phyloP scores from a whole-genome alignment of 1,140 invertebrate genomes.

The Subanguina moxae region DNA sequence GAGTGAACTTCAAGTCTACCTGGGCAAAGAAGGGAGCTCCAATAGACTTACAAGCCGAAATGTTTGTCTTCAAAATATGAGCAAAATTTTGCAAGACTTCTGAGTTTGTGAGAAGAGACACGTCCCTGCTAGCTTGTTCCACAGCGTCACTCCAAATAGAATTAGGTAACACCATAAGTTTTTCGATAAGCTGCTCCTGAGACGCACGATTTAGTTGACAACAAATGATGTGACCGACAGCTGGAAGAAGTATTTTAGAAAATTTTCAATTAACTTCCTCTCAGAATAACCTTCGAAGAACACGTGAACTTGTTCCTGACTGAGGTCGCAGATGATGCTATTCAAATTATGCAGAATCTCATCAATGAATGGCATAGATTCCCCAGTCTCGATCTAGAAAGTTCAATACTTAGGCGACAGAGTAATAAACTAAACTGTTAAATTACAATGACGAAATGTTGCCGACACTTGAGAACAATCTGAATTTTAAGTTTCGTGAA shows the following conservation, averaged over 20 bases:
- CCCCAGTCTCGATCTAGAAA: conserved; percentile 79
- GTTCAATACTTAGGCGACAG: not conserved
- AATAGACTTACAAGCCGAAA: conserved; percentile 90
- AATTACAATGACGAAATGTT: conserved; percentile 79
- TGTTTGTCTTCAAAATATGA: conserved; percentile 97
- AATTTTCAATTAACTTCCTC: no score
- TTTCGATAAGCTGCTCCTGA: conserved; percentile 89
- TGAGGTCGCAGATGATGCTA: conserved; percentile 95
- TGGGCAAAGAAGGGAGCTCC: conserved; percentile 92
- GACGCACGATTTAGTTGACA: conserved; percentile 67
- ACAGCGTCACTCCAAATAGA: conserved; percentile 99
- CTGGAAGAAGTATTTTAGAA: no score
- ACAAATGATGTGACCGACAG: no score
- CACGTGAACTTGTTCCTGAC: conserved; percentile 97
- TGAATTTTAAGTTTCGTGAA: no score
- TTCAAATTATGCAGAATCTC: conserved; percentile 94
- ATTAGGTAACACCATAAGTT: conserved; percentile 95
- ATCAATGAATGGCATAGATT: conserved; percentile 94
- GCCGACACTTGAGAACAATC: conserved; percentile 95
- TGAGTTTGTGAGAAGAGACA: conserved; percentile 88
- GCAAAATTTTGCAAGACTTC: conserved; percentile 93
- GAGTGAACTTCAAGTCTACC: conserved; percentile 29
- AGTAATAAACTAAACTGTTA: conserved; percentile 12
- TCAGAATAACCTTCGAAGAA: conserved; percentile 76
- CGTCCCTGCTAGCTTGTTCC: conserved; percentile 88